Evolutionary conservation across 2,113 vertebrate genomes (phyloP).

Genomic region (Triplophysa dalaica): DNA sequence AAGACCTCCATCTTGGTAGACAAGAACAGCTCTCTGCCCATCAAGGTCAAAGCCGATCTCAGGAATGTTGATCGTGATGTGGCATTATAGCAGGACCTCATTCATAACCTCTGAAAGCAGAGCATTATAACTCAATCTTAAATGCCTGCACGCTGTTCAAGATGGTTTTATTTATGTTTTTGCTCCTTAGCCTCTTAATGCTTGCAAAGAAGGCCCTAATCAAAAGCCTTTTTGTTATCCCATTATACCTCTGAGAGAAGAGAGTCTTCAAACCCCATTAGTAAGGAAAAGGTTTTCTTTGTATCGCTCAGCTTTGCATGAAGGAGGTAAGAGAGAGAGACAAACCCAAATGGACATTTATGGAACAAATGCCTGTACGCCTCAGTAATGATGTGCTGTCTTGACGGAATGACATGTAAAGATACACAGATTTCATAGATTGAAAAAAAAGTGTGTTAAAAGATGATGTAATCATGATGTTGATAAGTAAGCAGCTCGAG

Average conservation of each 20-base stretch:
- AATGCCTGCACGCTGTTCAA: not conserved
- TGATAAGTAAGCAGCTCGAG: constrained; percentile 13
- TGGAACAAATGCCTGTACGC: constrained; percentile 40
- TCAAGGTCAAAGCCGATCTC: constrained; percentile 1
- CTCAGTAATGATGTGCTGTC: constrained; percentile 37
- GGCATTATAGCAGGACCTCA: not conserved
- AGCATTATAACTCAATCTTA: not conserved
- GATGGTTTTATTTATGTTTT: constrained; percentile 36
- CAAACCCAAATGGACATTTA: constrained; percentile 5
- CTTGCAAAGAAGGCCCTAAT: constrained; percentile 14
- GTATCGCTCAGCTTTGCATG: constrained; percentile 1
- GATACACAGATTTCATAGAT: not conserved
- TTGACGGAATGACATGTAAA: constrained; percentile 27
- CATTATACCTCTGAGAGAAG: constrained; percentile 31
- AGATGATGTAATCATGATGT: constrained; percentile 9
- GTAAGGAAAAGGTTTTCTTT: constrained; percentile 33
- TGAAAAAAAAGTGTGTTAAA: not conserved
- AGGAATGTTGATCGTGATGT: constrained; percentile 26
- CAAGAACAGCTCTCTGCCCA: not conserved
- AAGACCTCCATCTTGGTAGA: constrained; percentile 36
- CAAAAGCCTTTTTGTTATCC: constrained; percentile 40
- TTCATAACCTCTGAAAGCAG: constrained; percentile 19
- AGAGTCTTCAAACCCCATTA: constrained; percentile 46
- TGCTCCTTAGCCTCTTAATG: constrained; percentile 38
- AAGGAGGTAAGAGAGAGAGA: not conserved